Percentiles rank a stretch among this genome's conserved stretches.
Evolutionary conservation across 1,140 invertebrate species (phyloP).

Genomic region (Drosophila nikananu): DNA sequence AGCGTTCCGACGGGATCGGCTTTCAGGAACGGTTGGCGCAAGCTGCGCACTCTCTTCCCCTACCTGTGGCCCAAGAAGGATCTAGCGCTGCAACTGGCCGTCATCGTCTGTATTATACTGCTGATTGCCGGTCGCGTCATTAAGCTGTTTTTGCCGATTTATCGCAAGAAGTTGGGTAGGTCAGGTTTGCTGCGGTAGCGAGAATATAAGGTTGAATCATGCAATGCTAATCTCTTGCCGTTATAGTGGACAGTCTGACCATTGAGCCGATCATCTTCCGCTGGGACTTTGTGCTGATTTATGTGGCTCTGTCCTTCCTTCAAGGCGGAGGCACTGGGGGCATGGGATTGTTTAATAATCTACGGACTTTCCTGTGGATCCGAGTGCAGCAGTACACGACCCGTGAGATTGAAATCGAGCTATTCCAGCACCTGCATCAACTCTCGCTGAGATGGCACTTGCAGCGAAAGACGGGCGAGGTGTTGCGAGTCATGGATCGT

Average conservation of each 20-base stretch:
- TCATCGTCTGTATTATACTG: slow-evolving; percentile 93
- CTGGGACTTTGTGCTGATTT: slow-evolving; percentile 96
- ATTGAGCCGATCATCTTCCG: slow-evolving; percentile 88
- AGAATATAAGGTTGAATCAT: slow-evolving; percentile 12
- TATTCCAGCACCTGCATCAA: slow-evolving; percentile 95
- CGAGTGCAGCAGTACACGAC: slow-evolving; percentile 98
- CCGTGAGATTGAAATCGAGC: slow-evolving; percentile 93
- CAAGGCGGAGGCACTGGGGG: slow-evolving; percentile 96
- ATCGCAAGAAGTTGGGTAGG: slow-evolving; percentile 94
- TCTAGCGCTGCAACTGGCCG: slow-evolving; percentile 91
- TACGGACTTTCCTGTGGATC: slow-evolving; percentile 97
- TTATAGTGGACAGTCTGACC: slow-evolving; percentile 91
- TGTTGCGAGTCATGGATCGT: slow-evolving; percentile 96
- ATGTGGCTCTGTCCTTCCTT: slow-evolving; percentile 95
- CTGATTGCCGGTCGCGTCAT: slow-evolving; percentile 93
- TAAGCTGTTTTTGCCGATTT: slow-evolving; percentile 97
- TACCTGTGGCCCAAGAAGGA: slow-evolving; percentile 98
- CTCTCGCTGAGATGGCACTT: slow-evolving; percentile 96
- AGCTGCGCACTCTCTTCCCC: slow-evolving; percentile 92
- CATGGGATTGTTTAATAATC: slow-evolving; percentile 97
- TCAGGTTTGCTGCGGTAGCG: slow-evolving; percentile 15
- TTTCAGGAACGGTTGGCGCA: slow-evolving; percentile 92
- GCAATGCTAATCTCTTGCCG: slow-evolving; percentile 42
- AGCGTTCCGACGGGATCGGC: slow-evolving; percentile 86
- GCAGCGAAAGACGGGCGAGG: slow-evolving; percentile 97